Percentiles rank a stretch among this genome's conserved stretches.
These are phyloP conservation scores for Chanos chanos DNA, from an alignment of 2,797 vertebrate genomes.

Conservation along the genomic window DNA sequence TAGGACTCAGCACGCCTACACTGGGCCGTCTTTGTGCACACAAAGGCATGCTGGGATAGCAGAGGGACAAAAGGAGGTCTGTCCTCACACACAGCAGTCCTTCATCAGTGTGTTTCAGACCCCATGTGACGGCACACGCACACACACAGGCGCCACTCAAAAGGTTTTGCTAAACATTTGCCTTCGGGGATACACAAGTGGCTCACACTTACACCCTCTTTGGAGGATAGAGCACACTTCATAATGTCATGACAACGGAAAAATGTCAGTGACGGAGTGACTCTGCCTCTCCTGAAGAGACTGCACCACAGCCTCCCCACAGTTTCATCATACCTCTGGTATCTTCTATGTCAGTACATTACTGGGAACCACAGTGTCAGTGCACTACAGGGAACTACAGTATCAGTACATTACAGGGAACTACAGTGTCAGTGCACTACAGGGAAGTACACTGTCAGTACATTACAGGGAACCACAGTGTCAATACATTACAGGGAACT, in stretches of 20 bases:
- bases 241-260: background rate
- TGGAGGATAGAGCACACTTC: background rate
- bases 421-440: too few species aligned
- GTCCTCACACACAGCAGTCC: conserved; percentile 20
- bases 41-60: conserved; percentile 25
- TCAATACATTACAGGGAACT: too few species aligned
- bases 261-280: too few species aligned
- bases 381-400: too few species aligned
- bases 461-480: too few species aligned
- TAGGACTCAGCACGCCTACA: conserved; percentile 18
- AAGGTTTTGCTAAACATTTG: conserved; percentile 8
- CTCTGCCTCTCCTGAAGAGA: too few species aligned
- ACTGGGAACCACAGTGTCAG: too few species aligned
- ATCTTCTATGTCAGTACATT: too few species aligned
- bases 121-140: conserved; percentile 4
- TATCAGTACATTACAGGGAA: too few species aligned
- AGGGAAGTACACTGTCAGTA: too few species aligned
- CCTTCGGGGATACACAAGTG: conserved; percentile 2
- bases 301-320: too few species aligned
- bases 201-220: background rate
- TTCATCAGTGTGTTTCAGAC: conserved; percentile 15
- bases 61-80: conserved; percentile 35
- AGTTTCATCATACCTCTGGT: too few species aligned
- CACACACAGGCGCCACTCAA: background rate
- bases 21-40: conserved; percentile 39